Base-by-base conservation (phyloP, 2,888 invertebrate species). In the Drosophila austrosaltans region DNA sequence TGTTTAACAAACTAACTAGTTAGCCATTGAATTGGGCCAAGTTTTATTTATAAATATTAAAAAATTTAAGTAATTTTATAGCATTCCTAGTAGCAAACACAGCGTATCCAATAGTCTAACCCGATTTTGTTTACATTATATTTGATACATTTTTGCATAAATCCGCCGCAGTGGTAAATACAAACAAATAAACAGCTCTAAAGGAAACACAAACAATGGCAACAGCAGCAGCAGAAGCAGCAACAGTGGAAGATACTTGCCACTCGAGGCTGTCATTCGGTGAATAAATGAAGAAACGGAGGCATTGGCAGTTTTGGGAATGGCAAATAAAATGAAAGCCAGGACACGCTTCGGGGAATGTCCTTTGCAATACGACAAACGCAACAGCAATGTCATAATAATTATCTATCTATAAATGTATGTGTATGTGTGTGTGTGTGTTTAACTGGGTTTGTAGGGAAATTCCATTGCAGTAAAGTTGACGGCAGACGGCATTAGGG, bases 351-450 rank as follows among this genome's bases (percentile, higher is more conserved):
- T 20, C 32, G 20, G n/a, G 69, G 62, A 71, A 72, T 76, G 77
- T 72, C 63, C 71, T 70, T 74, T 70, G 69, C 53, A 62, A 67
- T 70, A 69, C 61, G 75, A 69, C 80, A 87, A 88, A 67, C 68
- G 60, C 88, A 82, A 69, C 73, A 82, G 71, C 73, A 82, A 74
- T 89, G 70, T 69, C 71, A 63, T 42, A 70, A 70, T 73, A 70
- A 76, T 73, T 76, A 74, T 67, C 48, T 48, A 25, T 57, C 30
- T 58, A 58, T 32, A 66, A 59, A 22, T 48, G 8, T 40, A 63
- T 58, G 25, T 48, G 6, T 40, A 57, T 66, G 16, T 53, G 16
- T 48, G 22, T 7, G 28, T 63, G 67, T 58, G 25, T 48, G 12
- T 56, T 56, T 66, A 16, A 39, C n/a, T 48, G 25, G 5, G 36